Conservation (phyloP, 64 coral and sea anemone species). For the Acropora tenuis region DNA sequence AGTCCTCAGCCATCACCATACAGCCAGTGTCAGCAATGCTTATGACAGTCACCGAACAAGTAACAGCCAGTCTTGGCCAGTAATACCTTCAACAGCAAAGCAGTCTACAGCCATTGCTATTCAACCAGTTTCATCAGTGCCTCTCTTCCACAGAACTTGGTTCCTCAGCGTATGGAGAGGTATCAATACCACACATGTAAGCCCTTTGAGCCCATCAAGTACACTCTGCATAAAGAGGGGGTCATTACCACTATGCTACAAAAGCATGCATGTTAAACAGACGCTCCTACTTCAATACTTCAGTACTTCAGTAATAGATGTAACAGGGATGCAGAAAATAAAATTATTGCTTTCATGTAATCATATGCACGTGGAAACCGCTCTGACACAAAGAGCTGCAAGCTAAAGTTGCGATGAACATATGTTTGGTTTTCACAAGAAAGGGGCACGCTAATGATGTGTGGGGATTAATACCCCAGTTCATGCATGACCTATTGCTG, state of each 20-base stretch:
- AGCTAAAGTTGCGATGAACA: no score
- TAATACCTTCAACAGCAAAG: no score
- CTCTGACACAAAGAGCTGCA: no score
- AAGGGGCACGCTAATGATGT: no score
- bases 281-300: slow-evolving; percentile 1
- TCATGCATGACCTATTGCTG: neutral
- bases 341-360: neutral
- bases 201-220: slow-evolving; percentile 5
- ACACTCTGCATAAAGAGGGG: slow-evolving; percentile 17
- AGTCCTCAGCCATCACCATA: no score
- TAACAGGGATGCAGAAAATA: neutral
- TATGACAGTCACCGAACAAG: no score
- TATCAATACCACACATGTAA: slow-evolving; percentile 33
- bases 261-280: neutral
- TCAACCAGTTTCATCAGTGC: no score
- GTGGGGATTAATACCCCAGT: neutral
- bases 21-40: no score
- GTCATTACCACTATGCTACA: slow-evolving; percentile 1
- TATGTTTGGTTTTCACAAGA: no score
- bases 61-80: no score
- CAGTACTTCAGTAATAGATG: neutral
- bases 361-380: no score
- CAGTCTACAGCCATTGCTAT: no score
- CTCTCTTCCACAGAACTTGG: neutral
- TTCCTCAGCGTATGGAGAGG: slow-evolving; percentile 38